Evolutionary conservation across 2,888 invertebrate genomes (phyloP).

Genomic region (Argyresthia albistria): DNA sequence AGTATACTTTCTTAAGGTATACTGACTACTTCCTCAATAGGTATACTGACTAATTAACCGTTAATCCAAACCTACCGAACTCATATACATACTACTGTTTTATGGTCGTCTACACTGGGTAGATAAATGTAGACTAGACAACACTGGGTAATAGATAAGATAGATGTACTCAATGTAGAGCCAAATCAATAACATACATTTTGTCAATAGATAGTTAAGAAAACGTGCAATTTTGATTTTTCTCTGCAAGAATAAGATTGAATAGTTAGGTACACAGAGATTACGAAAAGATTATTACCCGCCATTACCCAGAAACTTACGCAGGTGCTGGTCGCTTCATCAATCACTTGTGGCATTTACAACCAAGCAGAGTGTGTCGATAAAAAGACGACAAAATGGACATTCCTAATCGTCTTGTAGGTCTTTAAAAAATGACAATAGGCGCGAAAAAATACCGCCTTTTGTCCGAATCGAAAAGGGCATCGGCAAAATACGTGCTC

Average conservation of each 20-base stretch:
- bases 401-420: conserved; percentile 61
- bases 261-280: not conserved
- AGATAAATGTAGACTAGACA: too few species aligned
- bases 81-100: too few species aligned
- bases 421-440: conserved; percentile 51
- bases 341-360: conserved; percentile 62
- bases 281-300: not conserved
- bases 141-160: too few species aligned
- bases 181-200: too few species aligned
- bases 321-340: conserved; percentile 50
- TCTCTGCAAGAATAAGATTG: not conserved
- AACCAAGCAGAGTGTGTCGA: conserved; percentile 26
- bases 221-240: not conserved
- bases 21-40: too few species aligned
- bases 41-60: too few species aligned
- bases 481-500: not conserved
- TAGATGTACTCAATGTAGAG: too few species aligned
- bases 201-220: not conserved
- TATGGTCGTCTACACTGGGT: too few species aligned
- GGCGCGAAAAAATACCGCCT: conserved; percentile 28
- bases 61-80: too few species aligned
- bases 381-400: conserved; percentile 55
- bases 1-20: too few species aligned
- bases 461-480: not conserved
- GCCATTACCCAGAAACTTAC: conserved; percentile 2